Evolutionary conservation across 1,140 invertebrate genomes (phyloP).

Genomic region (Ips typographus): DNA sequence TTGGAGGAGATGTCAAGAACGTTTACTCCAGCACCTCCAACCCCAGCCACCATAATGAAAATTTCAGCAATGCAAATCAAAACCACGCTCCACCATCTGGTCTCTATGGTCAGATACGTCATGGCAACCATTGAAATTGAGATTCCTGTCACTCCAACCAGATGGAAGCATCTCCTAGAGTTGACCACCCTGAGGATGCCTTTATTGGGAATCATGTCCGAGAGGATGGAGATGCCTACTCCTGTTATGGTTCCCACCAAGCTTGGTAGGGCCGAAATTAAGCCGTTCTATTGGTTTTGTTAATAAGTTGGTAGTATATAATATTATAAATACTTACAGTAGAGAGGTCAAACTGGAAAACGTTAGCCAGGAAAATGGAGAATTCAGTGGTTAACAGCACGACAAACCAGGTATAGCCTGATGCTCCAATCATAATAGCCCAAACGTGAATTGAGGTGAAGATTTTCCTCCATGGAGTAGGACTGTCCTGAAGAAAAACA

Average conservation of each 20-base stretch:
- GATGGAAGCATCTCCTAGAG: constrained; percentile 11
- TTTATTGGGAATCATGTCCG: constrained; percentile 1
- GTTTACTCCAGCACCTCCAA: not conserved
- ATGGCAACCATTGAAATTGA: not conserved
- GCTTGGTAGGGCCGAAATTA: not conserved
- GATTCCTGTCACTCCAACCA: not conserved
- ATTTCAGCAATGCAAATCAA: not conserved
- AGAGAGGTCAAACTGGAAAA: not conserved
- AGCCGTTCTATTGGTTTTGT: not conserved
- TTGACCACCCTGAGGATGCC: not conserved
- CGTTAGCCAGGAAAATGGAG: constrained; percentile 2
- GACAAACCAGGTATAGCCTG: constrained; percentile 4
- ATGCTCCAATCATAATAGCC: constrained; percentile 7
- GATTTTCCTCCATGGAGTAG: constrained; percentile 11
- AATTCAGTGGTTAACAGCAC: constrained; percentile 7
- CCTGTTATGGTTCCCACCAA: not conserved
- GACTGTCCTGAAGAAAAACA: no score
- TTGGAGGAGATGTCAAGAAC: constrained; percentile 6
- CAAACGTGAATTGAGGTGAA: not conserved
- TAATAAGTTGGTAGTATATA: not conserved
- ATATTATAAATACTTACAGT: constrained; percentile 2
- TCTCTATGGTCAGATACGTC: not conserved
- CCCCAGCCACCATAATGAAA: not conserved
- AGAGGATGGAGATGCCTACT: not conserved
- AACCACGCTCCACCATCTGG: not conserved